Evolutionary conservation across 2,888 invertebrate genomes (phyloP), one percentile per base, ranked within the genome.

Genomic region (Tuberolachnus salignus): DNA sequence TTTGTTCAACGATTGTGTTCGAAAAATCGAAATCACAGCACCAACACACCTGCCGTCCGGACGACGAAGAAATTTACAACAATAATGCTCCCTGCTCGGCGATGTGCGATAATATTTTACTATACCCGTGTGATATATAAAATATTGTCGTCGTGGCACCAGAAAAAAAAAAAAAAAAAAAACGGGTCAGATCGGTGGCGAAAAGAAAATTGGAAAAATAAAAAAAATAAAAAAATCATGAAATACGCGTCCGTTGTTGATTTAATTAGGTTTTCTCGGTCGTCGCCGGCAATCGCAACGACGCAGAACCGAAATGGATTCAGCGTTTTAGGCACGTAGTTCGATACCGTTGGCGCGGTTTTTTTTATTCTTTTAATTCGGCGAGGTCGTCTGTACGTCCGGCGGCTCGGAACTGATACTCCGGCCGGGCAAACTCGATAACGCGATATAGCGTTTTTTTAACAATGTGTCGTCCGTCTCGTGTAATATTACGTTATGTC

Each of bases 221-320:
- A 49, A 10, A 14, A 11, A 21, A 53, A 2, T 11, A 53, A 69
- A n/a, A 42, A 63, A n/a, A 64, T 42, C 70, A 16, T 13, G 53
- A 74, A 74, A 64, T 51, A 64, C 21, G 53, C 44, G 44, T 64
- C 53, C n/a, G 53, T 11, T 55, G 64, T 74, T 74, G 74, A 74
- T 74, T 74, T 74, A 74, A 74, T 66, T 74, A 53, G 74, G 23
- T 74, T 74, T 64, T 74, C 42, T 73, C 72, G 63, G 51, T 42
- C 19, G 26, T 21, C 46, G 64, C 2, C 53, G 11, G 53, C 21
- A 51, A 63, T 64, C 34, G 63, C 53, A 34, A 49, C 51, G 23
- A 11, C 42, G 42, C 53, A 73, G 73, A 73, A 73, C 63, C 53
- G 42, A 63, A n/a, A 34, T 34, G 34, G 34, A 34, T 34, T 34